phyloP scores from a whole-genome alignment of 2,797 vertebrate genomes.

The Setipinna tenuifilis region DNA sequence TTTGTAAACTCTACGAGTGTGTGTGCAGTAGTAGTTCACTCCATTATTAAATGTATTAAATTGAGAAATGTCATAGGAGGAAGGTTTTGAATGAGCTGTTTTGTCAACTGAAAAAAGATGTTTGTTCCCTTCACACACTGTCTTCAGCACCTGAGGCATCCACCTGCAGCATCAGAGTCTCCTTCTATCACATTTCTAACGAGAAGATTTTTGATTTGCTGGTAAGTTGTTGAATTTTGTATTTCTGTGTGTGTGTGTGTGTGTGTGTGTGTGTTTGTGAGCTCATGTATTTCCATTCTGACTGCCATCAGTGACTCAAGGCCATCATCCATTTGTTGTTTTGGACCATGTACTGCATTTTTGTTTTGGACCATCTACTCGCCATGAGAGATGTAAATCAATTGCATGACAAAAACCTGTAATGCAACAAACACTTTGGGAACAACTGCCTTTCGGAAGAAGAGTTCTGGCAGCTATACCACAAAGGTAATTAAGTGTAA shows the following conservation, averaged over 20 bases:
- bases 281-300: no score
- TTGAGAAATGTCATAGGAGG: background rate
- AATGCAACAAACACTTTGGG: background rate
- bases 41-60: background rate
- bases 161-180: conserved; percentile 55
- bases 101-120: conserved; percentile 1
- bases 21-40: background rate
- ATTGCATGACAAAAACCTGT: background rate
- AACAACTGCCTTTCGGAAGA: no score
- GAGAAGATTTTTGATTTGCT: conserved; percentile 66
- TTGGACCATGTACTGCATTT: background rate
- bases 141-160: conserved; percentile 48
- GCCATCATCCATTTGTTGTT: no score
- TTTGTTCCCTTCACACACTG: conserved; percentile 48
- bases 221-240: conserved; percentile 53
- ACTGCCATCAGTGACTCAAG: no score
- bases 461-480: no score
- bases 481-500: no score
- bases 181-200: conserved; percentile 62
- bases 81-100: background rate
- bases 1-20: background rate
- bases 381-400: background rate
- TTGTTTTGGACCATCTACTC: background rate
- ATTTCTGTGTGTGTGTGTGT: background rate
- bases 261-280: background rate